Evolutionary conservation across 2,888 invertebrate genomes (phyloP).

Genomic region (Gonocerus acuteangulatus): DNA sequence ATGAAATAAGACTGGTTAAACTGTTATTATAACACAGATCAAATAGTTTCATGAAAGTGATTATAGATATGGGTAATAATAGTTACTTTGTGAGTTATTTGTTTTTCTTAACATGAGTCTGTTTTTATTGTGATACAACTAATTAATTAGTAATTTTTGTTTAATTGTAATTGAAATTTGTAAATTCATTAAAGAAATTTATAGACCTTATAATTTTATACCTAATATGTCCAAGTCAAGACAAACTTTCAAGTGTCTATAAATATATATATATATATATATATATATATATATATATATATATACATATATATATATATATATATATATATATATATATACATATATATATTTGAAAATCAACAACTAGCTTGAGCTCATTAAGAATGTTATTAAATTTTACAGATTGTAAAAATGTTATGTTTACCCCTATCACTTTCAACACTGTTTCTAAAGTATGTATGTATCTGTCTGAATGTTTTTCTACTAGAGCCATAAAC

Average conservation of each 20-base stretch:
- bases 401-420: slow-evolving; percentile 10
- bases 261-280: slow-evolving; percentile 25
- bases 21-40: slow-evolving; percentile 38
- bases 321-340: too few relatives aligned
- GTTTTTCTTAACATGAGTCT: slow-evolving; percentile 32
- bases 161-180: slow-evolving; percentile 29
- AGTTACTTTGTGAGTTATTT: slow-evolving; percentile 33
- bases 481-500: slow-evolving; percentile 17
- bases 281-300: too few relatives aligned
- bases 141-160: slow-evolving; percentile 34
- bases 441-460: slow-evolving; percentile 19
- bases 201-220: slow-evolving; percentile 21
- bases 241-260: slow-evolving; percentile 35
- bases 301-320: too few relatives aligned
- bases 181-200: slow-evolving; percentile 22
- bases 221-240: slow-evolving; percentile 29
- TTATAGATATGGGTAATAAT: slow-evolving; percentile 32
- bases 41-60: slow-evolving; percentile 36
- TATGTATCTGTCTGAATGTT: slow-evolving; percentile 26
- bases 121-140: slow-evolving; percentile 37
- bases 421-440: slow-evolving; percentile 9
- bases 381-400: slow-evolving; percentile 16
- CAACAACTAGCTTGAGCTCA: slow-evolving; percentile 6
- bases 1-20: slow-evolving; percentile 39
- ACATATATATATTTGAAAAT: too few relatives aligned